Base-by-base conservation (phyloP, 2,888 invertebrate species). In the Cantharis rufa region DNA sequence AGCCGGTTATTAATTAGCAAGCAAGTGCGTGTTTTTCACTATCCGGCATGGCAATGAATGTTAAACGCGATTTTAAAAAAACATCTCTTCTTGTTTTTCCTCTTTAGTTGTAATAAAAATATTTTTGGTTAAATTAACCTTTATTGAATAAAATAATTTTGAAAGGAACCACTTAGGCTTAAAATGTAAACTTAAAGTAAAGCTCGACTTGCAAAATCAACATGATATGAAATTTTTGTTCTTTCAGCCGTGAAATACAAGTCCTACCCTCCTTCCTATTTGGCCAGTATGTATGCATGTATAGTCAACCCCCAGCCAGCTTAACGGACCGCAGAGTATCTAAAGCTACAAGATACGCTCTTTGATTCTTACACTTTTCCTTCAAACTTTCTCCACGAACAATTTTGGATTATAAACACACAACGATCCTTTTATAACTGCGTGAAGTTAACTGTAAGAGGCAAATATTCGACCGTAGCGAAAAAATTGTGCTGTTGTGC, bases 181-280 rank as follows among this genome's bases (percentile, higher is more conserved):
- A 80, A 77, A 78, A 69, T 79, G 79, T 62, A 81, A 82, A 82
- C 83, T 83, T 82, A 83, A 84, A 83, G 84, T 79, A 61, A 66
- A 28, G 80, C 76, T 80, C 81, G 82, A 83, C 83, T 84, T 83
- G 82, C 83, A 85, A 84, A 86, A 86, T 86, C 86, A 86, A 85
- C 86, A 85, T 85, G 85, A 86, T 86, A 86, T 86, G 86, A 86
- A 86, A 86, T 86, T 86, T 86, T 86, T 86, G 86, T 82, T 82
- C 85, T 81, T 79, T 82, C 84, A 84, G 78, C 83, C 84, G 85
- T 84, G 83, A 85, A 85, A 85, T 84, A 82, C 85, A 84, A 84
- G 83, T 83, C 82, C 83, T 76, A 75, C 80, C 81, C 80, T 78
- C 70, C 75, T 71, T 73, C 70, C 74, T 63, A 70, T 69, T 71